Evolutionary conservation across 2,888 invertebrate species (phyloP), one percentile per base, ranked within the genome.

Genomic region (Acleris emargana): DNA sequence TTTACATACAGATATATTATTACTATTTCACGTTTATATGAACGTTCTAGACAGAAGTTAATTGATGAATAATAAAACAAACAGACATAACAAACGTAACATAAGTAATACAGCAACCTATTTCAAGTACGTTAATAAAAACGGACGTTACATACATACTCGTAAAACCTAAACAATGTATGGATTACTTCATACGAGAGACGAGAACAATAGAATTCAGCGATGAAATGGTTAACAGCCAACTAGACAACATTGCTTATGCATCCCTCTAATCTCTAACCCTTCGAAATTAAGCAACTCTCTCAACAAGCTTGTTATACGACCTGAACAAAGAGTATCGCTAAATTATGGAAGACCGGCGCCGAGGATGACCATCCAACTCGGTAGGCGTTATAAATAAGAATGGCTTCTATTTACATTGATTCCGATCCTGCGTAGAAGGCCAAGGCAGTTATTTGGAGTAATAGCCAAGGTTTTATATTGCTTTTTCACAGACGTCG

Each of bases 271-370:
- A 68, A 68, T 58, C 63, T 62, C 61, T 16, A 58, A 53, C 66
- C 62, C 62, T 58, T 43, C 53, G 43, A 62, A 68, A 66, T 66
- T 64, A 66, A 68, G 68, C 68, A 66, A 68, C 66, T 68, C 58
- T 49, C 58, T 64, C 62, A 59, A 63, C 67, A 59, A 58, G 59
- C 63, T 63, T 67, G 62, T 68, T 68, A 68, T 45, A 54, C 68
- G 63, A 54, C 68, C 62, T 67, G 64, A 69, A 67, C 63, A 69
- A 64, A 61, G 67, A 69, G 67, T 59, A 62, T 67, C 62, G 58
- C 67, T 67, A 58, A 62, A 62, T 62, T 67, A 62, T 58, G 57
- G 61, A 66, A 51, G 57, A 45, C 55, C 45, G 22, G 6, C 13
- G 47, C n/a, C 52, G 38, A 47, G 55, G 42, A 22, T 57, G 60